phyloP scores from a whole-genome alignment of 2,797 vertebrate genomes.

The Coluber constrictor region DNA sequence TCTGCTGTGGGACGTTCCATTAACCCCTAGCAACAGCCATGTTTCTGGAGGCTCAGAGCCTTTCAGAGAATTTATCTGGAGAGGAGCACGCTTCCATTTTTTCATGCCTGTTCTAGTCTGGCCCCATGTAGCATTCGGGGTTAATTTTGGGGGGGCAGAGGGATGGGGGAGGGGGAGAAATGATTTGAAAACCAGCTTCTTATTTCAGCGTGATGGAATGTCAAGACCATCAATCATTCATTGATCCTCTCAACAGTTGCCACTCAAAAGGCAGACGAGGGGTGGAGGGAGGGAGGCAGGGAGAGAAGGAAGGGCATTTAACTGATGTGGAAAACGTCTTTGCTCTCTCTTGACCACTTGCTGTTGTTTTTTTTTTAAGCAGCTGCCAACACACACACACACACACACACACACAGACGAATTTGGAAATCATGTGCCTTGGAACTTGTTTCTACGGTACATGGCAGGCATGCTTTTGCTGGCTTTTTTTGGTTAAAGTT shows the following conservation, averaged over 20 bases:
- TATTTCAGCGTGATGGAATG: too few relatives aligned
- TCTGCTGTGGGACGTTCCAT: neutral
- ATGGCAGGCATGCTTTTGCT: neutral
- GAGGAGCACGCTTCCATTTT: neutral
- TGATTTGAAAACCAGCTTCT: neutral
- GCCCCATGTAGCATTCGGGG: too few relatives aligned
- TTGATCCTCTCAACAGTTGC: neutral
- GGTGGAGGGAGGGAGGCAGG: neutral
- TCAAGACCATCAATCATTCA: neutral
- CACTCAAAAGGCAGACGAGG: too few relatives aligned
- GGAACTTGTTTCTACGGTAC: neutral
- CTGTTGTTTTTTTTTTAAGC: neutral
- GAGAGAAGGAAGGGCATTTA: neutral
- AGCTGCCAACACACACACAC: neutral
- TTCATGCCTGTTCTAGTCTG: too few relatives aligned
- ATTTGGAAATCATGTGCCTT: neutral
- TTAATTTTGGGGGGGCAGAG: too few relatives aligned
- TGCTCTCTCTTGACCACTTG: neutral
- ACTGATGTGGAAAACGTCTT: neutral
- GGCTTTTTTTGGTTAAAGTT: neutral
- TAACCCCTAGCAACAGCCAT: neutral
- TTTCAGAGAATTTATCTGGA: neutral
- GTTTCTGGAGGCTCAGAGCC: neutral
- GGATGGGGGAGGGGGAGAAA: fast-evolving
- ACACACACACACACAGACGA: too few relatives aligned